Conservation (phyloP, 2,797 vertebrate genomes). For the Acipenser oxyrinchus region DNA sequence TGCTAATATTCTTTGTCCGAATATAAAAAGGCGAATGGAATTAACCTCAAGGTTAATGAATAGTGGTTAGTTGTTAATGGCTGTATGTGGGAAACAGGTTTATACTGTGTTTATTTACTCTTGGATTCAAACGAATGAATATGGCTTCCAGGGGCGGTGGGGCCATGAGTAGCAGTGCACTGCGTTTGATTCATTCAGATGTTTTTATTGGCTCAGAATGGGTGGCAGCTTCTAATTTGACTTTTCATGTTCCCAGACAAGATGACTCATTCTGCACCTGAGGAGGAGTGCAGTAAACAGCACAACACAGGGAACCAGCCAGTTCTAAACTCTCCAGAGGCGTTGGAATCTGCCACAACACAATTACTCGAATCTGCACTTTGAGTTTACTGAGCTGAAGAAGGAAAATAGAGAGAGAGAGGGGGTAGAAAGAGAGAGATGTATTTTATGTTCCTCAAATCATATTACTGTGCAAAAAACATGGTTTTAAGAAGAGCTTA, state of each 20-base stretch:
- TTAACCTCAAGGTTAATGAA: neutral
- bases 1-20: neutral
- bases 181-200: neutral
- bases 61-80: neutral
- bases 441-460: too few species aligned
- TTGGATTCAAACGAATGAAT: neutral
- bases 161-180: neutral
- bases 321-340: too few species aligned
- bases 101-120: slow-evolving; percentile 1
- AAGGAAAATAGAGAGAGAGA: too few species aligned
- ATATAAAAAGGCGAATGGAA: neutral
- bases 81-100: neutral
- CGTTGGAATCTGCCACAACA: too few species aligned
- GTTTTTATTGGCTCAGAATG: slow-evolving; percentile 1
- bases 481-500: too few species aligned
- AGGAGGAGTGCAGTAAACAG: slow-evolving; percentile 30
- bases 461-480: too few species aligned
- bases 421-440: too few species aligned
- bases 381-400: too few species aligned
- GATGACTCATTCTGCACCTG: neutral
- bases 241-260: slow-evolving; percentile 1
- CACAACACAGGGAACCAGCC: slow-evolving; percentile 8
- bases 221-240: slow-evolving; percentile 1
- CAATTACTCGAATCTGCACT: too few species aligned
- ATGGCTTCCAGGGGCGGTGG: neutral